Evolutionary conservation across 2,888 invertebrate genomes (phyloP), one percentile per base, ranked within the genome.

Genomic region (Agonum fuliginosum): DNA sequence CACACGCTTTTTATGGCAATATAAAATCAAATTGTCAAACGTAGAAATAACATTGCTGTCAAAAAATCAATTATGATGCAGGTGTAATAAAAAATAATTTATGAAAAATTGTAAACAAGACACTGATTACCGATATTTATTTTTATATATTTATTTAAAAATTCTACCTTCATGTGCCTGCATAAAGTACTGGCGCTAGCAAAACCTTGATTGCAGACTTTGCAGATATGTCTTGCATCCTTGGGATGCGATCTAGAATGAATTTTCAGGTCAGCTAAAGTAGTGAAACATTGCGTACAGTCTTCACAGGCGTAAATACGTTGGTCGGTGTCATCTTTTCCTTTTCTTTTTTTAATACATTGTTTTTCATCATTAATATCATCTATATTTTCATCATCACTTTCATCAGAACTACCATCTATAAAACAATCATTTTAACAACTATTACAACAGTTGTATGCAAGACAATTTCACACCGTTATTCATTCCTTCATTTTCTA

Each of bases 151-250:
- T 34, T n/a, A n/a, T n/a, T n/a, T n/a, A n/a, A n/a, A 43, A 30
- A 65, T 24, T 48, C 78, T 81, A 84, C 84, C 80, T 86, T 87
- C 82, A 84, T 83, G 79, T 88, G 88, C 22, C 87, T 81, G 65
- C 86, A 86, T 27, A 88, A 82, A 1, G 87, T 87, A 79, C 87
- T 87, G 2, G 86, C 84, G 81, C 87, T 87, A 1, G 87, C 84
- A 81, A 88, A 88, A 2, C 81, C 83, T 81, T 87, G 85, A 78
- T 86, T 84, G 80, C 88, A 88, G 14, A 85, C 81, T 79, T 85
- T 83, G 79, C 88, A 88, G 17, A 82, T 80, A 78, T 83, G 83
- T 46, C 80, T 79, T 3, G 80, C 79, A 17, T 73, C 62, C 81
- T 83, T 84, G 12, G 81, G 81, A 81, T 85, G 85, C 12, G 81